Evolutionary conservation across 2,888 invertebrate genomes (phyloP).

Genomic region (Drosophila pullipes): DNA sequence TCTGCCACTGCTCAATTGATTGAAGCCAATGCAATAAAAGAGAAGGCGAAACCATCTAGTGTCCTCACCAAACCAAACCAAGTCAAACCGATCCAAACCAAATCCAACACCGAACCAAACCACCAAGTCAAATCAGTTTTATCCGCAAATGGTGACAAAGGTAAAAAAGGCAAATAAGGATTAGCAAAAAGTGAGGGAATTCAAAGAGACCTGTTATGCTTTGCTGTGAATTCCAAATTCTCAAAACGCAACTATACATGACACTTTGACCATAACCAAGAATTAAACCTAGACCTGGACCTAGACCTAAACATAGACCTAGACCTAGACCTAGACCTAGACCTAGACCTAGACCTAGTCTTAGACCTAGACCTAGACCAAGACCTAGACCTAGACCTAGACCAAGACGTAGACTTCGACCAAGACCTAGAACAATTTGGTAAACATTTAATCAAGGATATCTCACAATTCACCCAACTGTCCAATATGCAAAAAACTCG

Average conservation of each 20-base stretch:
- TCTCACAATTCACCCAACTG: background rate
- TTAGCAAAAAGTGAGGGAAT: slow-evolving; percentile 2
- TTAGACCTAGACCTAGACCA: background rate
- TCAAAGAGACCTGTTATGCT: background rate
- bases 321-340: background rate
- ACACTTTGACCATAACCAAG: no score
- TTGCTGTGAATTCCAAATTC: background rate
- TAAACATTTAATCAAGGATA: background rate
- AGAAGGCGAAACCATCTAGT: slow-evolving; percentile 32
- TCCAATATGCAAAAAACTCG: background rate
- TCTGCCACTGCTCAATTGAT: slow-evolving; percentile 32
- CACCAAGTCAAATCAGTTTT: slow-evolving; percentile 67
- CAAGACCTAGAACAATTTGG: background rate
- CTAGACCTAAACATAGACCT: background rate
- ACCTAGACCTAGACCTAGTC: background rate
- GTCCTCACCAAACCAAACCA: slow-evolving; percentile 8
- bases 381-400: background rate
- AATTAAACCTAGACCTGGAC: background rate
- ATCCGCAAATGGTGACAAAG: slow-evolving; percentile 53
- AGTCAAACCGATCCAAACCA: slow-evolving; percentile 28
- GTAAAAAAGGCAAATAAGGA: slow-evolving; percentile 25
- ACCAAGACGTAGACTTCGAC: background rate
- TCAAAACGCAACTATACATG: background rate
- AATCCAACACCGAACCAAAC: slow-evolving; percentile 31
- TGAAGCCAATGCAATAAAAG: slow-evolving; percentile 49